A percentile compares a stretch with the other conserved stretches of the same genome.
These are phyloP conservation scores for Odontesthes bonariensis DNA, from an alignment of 2,113 vertebrate genomes.

Conservation along the genomic window DNA sequence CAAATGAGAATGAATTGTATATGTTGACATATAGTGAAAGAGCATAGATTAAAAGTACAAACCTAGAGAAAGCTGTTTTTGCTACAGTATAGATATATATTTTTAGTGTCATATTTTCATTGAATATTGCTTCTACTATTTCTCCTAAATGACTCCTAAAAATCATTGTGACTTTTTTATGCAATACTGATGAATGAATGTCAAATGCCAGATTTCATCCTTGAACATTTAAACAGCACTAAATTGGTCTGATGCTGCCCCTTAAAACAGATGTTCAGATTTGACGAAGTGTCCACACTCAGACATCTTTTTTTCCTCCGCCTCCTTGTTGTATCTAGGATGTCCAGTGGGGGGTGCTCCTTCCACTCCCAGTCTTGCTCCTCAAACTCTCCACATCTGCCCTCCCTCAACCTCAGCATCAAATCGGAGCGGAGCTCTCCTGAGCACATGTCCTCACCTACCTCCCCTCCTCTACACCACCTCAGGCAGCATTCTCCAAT, in stretches of 20 bases:
- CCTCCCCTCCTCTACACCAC: slow-evolving; percentile 75
- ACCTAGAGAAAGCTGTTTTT: no score
- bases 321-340: slow-evolving; percentile 69
- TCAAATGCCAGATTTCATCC: neutral
- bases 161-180: neutral
- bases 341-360: slow-evolving; percentile 78
- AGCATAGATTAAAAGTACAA: no score
- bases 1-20: no score
- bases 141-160: neutral
- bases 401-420: slow-evolving; percentile 85
- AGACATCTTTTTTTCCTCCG: slow-evolving; percentile 1
- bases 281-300: neutral
- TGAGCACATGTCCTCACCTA: slow-evolving; percentile 78
- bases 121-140: neutral
- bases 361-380: slow-evolving; percentile 77
- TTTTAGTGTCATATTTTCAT: no score
- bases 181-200: neutral
- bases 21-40: no score
- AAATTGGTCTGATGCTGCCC: no score
- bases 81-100: no score
- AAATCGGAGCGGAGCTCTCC: slow-evolving; percentile 92
- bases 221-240: no score
- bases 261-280: neutral
- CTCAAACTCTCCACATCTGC: slow-evolving; percentile 64
- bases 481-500: slow-evolving; percentile 71